These are phyloP conservation scores for Brachyptera putata DNA, from an alignment of 2,888 invertebrate genomes.

Conservation along the genomic window DNA sequence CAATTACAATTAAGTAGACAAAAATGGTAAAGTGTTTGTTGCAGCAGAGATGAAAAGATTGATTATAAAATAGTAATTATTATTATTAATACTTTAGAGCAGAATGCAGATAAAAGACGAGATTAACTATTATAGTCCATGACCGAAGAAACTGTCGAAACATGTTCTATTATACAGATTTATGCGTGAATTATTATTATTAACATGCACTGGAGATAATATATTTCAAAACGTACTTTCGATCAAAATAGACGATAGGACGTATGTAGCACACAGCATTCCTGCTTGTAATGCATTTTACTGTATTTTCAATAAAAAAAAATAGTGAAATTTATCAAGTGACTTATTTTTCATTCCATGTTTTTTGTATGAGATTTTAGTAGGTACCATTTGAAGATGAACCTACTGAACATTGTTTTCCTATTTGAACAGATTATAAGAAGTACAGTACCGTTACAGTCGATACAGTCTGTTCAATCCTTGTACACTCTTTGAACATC, in stretches of 20 bases:
- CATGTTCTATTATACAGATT: neutral
- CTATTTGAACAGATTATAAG: too few species aligned
- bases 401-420: too few species aligned
- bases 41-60: constrained; percentile 16
- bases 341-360: too few species aligned
- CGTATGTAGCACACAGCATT: constrained; percentile 18
- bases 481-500: too few species aligned
- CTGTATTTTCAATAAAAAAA: constrained; percentile 29
- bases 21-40: too few species aligned
- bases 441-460: too few species aligned
- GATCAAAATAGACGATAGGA: neutral
- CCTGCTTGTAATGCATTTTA: constrained; percentile 27
- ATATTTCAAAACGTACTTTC: constrained; percentile 4
- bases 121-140: neutral
- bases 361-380: too few species aligned
- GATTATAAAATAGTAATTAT: constrained; percentile 12
- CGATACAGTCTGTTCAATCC: too few species aligned
- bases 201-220: neutral
- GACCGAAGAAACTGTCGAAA: neutral
- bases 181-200: too few species aligned
- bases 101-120: neutral
- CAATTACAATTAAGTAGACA: too few species aligned
- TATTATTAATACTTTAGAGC: too few species aligned
- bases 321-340: neutral
- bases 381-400: too few species aligned